Conservation (phyloP, 35 echinoderm and acorn worm species). For the Apostichopus californicus region DNA sequence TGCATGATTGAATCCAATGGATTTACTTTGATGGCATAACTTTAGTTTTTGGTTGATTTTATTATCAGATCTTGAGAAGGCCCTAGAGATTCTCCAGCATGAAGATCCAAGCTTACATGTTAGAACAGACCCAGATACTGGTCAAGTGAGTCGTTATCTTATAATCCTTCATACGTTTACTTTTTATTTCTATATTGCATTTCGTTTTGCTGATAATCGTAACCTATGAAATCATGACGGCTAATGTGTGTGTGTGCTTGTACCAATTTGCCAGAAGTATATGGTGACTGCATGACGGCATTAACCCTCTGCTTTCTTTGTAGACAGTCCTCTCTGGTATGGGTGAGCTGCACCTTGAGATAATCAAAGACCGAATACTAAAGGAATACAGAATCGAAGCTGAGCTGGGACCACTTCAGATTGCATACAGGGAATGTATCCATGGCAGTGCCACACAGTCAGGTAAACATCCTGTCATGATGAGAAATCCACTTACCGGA, state of each 20-base stretch:
- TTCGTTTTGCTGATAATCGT: no score
- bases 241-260: no score
- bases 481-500: no score
- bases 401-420: conserved; percentile 90
- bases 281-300: no score
- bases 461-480: conserved; percentile 57
- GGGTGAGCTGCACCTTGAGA: conserved; percentile 97
- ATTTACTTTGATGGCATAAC: neutral
- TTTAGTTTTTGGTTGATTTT: neutral
- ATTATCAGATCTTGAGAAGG: conserved; percentile 76
- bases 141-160: conserved; percentile 60
- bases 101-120: conserved; percentile 97
- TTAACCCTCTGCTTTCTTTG: neutral
- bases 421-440: conserved; percentile 92
- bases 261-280: no score
- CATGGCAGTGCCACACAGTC: conserved; percentile 38
- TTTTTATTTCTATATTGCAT: no score
- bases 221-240: no score
- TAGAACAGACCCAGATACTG: conserved; percentile 86
- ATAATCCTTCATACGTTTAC: no score
- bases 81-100: conserved; percentile 74
- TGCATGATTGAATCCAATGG: neutral
- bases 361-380: conserved; percentile 85
- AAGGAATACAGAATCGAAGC: conserved; percentile 91
- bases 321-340: conserved; percentile 92